Conservation (phyloP, 1,140 invertebrate genomes). For the Drosophila bocki region DNA sequence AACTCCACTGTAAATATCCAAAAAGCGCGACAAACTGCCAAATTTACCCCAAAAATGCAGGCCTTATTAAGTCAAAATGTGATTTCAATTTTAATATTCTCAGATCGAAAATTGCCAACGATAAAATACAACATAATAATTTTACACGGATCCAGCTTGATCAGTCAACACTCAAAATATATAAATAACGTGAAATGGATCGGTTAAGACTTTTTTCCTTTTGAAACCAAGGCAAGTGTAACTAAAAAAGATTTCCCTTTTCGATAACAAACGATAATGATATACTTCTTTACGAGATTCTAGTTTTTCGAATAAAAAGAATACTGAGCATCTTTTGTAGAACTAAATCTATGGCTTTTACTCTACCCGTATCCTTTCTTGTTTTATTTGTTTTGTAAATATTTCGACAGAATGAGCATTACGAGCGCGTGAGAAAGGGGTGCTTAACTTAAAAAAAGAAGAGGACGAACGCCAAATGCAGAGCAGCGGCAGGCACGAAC, state of each 20-base stretch:
- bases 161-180: no score
- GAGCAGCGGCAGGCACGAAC: constrained; percentile 45
- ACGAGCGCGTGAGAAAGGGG: constrained; percentile 3
- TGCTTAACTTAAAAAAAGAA: constrained; percentile 1
- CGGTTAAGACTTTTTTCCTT: no score
- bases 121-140: constrained; percentile 38
- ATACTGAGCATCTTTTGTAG: constrained; percentile 6
- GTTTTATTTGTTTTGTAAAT: constrained; percentile 80
- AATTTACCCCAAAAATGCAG: no score
- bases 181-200: no score
- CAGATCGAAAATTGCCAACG: no score
- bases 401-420: constrained; percentile 63
- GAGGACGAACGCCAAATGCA: constrained; percentile 34
- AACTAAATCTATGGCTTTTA: constrained; percentile 10
- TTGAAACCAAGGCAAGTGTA: no score
- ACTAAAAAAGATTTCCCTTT: no score
- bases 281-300: no score
- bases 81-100: no score
- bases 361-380: constrained; percentile 10
- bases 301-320: no score
- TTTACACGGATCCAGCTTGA: background rate
- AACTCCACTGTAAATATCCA: constrained; percentile 57
- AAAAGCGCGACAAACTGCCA: constrained; percentile 59
- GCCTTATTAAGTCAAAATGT: no score
- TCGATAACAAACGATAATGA: no score